phyloP scores from a whole-genome alignment of 35 echinoderm and acorn worm genomes.

The Heliocidaris erythrogramma region DNA sequence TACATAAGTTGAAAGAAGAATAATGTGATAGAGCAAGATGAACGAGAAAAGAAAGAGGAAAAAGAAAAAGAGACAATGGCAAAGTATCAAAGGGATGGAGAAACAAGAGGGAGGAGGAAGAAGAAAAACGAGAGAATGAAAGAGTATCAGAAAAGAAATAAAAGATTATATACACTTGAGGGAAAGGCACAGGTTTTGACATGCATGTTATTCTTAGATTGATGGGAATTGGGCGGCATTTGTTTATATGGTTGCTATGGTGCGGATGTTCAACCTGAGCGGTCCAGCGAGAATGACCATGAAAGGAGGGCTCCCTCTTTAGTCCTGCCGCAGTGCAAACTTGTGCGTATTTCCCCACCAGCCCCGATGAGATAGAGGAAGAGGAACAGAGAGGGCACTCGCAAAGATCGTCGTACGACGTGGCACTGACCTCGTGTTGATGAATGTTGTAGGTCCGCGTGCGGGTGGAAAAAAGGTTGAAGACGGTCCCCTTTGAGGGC shows the following conservation, averaged over 20 bases:
- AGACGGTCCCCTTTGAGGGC: background rate
- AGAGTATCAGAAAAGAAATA: background rate
- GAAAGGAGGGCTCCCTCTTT: background rate
- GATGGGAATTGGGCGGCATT: background rate
- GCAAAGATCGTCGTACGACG: background rate
- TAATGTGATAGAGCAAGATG: background rate
- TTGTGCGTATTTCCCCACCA: slow-evolving; percentile 24
- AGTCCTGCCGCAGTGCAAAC: slow-evolving; percentile 29
- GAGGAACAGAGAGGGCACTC: slow-evolving; percentile 28
- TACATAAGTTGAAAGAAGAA: background rate
- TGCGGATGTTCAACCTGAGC: slow-evolving; percentile 15
- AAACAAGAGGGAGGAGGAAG: background rate
- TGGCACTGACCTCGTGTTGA: slow-evolving; percentile 25
- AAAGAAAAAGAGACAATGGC: too few relatives aligned
- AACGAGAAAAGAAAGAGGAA: too few relatives aligned
- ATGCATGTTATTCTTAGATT: background rate
- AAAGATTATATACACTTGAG: background rate
- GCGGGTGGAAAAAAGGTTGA: background rate
- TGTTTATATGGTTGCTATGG: slow-evolving; percentile 16
- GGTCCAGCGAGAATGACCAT: background rate
- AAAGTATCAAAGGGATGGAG: too few relatives aligned
- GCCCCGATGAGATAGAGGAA: slow-evolving; percentile 26
- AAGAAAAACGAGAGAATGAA: too few relatives aligned
- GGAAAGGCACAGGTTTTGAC: background rate
- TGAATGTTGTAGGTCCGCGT: background rate